Base-by-base conservation (phyloP, 2,797 vertebrate genomes). In the Melanitta fusca region DNA sequence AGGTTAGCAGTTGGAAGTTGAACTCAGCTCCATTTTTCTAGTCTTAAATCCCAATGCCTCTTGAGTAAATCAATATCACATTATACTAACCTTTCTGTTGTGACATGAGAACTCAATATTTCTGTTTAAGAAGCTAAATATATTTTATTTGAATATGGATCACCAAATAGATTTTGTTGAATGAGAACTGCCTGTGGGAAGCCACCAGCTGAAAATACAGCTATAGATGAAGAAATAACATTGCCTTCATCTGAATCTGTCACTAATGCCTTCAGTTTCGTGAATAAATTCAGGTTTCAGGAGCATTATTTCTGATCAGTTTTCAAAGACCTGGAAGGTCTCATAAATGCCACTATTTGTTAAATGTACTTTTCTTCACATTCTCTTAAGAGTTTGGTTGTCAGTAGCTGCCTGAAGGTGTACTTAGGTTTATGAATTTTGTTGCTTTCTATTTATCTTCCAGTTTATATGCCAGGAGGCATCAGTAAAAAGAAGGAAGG, bases 141-240 rank as follows among this genome's bases (percentile, higher is more conserved):
- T 45, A 71, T 68, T 66, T 27, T 53, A 20, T 61, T 41, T 71
- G 53, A 92, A 36, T 64, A 74, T 88, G 10, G 22, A 14, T 32
- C 27, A 16, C 38, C 2, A 4, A 69, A 57, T 69, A 88, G 61
- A 30, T 85, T 97, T 80, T 85, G 54, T 69, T 88, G 65, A 80
- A 88, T 4, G 18, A 53, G 68, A 72, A 43, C 34, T 80, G 91
- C 49, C 72, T 74, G 22, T 70, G 69, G 69, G 62, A 88, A 91
- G 36, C 36, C 54, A 51, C 39, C 88, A 78, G 51, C 77, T 85
- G 89, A 85, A 95, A 95, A 75, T 79, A 92, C 64, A 92, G 41
- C 41, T 87, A 27, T 8, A 74, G 39, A 74, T 80, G 38, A 82
- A 80, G 43, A 71, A 91, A 51, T 80, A 88, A 71, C 36, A 58